Percentiles rank a stretch among this genome's conserved stretches.
Evolutionary conservation across 2,888 invertebrate genomes (phyloP).

Genomic region (Hesperia comma): DNA sequence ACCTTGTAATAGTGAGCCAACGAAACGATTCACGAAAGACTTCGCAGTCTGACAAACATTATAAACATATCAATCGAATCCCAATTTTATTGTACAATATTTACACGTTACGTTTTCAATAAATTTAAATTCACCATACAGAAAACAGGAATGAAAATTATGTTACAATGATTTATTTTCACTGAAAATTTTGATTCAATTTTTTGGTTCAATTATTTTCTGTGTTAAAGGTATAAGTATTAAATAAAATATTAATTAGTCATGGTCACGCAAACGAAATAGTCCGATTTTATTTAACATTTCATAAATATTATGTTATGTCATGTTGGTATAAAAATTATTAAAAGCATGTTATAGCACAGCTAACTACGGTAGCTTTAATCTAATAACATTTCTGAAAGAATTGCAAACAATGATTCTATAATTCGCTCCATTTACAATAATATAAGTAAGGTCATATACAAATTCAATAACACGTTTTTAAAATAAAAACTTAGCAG

Average conservation of each 20-base stretch:
- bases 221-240: background rate
- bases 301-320: too few species aligned
- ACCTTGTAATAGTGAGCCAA: too few species aligned
- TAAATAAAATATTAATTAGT: background rate
- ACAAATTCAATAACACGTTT: too few species aligned
- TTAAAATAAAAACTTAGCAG: too few species aligned
- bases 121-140: background rate
- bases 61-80: too few species aligned
- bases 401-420: too few species aligned
- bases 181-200: background rate
- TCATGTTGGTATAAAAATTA: too few species aligned
- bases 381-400: too few species aligned
- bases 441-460: too few species aligned
- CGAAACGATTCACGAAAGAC: background rate
- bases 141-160: slow-evolving; percentile 4
- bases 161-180: background rate
- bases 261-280: slow-evolving; percentile 3
- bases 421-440: too few species aligned
- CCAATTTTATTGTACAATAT: slow-evolving; percentile 9
- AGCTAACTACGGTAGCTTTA: too few species aligned
- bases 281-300: background rate
- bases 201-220: background rate
- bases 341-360: too few species aligned
- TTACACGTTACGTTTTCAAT: background rate
- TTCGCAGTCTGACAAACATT: background rate